Evolutionary conservation across 2,888 invertebrate species (phyloP), one percentile per base, ranked within the genome.

Genomic region (Shargacucullia verbasci): DNA sequence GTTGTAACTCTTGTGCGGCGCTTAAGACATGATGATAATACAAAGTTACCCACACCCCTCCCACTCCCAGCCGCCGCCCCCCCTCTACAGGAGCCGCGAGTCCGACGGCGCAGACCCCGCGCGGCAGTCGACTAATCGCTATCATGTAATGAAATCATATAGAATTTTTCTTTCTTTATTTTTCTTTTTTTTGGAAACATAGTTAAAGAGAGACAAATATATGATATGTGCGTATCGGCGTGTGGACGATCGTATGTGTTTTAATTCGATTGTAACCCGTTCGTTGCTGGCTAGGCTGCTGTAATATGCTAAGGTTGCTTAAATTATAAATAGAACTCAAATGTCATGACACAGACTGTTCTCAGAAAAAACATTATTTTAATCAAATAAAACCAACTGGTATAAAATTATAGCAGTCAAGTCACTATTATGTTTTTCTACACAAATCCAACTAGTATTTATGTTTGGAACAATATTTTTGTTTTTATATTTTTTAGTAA

Each of bases 171-270:
- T 85, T 89, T 88, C 76, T 78, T 85, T 88, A 85, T 78, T 82
- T 88, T 88, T 86, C 81, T 81, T 82, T 85, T n/a, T 90, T 92
- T 92, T 89, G 87, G 83, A 90, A 88, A 87, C 85, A 87, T 90
- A 91, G 90, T 85, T 81, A 85, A 86, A 86, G 83, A 87, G 84
- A 88, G 83, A 90, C 81, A 82, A 84, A 87, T 88, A 85, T 89
- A 92, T 94, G 92, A 93, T 93, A 92, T 93, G 93, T 93, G 93
- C 92, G 92, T 92, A 91, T 88, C 88, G 86, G 86, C 86, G 92
- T 92, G 91, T 92, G 92, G 88, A 90, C 89, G 86, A 90, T 83
- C 85, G 88, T 90, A 89, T 91, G 90, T 90, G 90, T 92, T 91
- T 80, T 85, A 75, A 85, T 85, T 88, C 80, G 73, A 86, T 82